A percentile compares a stretch with the other conserved stretches of the same genome.
Evolutionary conservation across 1,140 invertebrate species (phyloP).

Genomic region (Amyelois transitella): DNA sequence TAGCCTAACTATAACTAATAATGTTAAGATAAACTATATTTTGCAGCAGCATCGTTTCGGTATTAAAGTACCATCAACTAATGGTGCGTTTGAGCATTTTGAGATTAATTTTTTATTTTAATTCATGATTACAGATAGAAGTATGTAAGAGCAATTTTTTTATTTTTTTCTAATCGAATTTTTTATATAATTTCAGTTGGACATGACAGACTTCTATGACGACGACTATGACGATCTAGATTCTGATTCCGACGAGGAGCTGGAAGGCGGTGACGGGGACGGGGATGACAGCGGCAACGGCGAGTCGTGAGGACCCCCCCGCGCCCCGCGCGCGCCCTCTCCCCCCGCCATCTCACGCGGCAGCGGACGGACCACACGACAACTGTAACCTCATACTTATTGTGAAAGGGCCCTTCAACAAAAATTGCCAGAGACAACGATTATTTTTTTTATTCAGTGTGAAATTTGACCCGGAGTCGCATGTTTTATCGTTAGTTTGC

Average conservation of each 20-base stretch:
- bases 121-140: too few relatives aligned
- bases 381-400: slow-evolving; percentile 6
- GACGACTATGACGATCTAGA: slow-evolving; percentile 90
- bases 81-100: slow-evolving; percentile 1
- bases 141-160: not conserved
- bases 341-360: slow-evolving; percentile 1
- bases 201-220: slow-evolving; percentile 95
- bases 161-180: not conserved
- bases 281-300: slow-evolving; percentile 89
- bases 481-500: too few relatives aligned
- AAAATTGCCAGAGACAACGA: too few relatives aligned
- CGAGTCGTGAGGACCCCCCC: slow-evolving; percentile 73
- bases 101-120: not conserved
- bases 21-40: too few relatives aligned
- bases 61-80: too few relatives aligned
- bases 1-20: not conserved
- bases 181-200: slow-evolving; percentile 71
- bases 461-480: too few relatives aligned
- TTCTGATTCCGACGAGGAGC: slow-evolving; percentile 82
- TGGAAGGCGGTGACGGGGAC: slow-evolving; percentile 79
- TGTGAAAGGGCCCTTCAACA: not conserved
- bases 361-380: slow-evolving; percentile 33
- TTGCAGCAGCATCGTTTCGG: too few relatives aligned
- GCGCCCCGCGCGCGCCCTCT: slow-evolving; percentile 24
- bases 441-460: too few relatives aligned